Conservation (phyloP, 1,140 invertebrate genomes). For the Trialeurodes vaporariorum region DNA sequence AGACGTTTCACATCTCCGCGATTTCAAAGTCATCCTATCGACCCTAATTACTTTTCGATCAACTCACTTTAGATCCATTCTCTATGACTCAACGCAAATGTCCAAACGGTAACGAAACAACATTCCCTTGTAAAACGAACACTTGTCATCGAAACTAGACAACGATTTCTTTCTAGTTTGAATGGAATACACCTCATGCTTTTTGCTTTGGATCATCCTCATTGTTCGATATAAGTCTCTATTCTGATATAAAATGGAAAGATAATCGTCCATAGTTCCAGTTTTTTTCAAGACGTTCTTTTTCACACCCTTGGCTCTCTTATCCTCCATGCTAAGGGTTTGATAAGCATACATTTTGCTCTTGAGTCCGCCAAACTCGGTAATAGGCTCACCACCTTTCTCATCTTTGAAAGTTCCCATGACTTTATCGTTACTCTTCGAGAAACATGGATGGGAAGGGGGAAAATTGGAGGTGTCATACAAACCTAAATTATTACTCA, state of each 20-base stretch:
- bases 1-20: too few relatives aligned
- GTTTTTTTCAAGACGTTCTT: constrained; percentile 18
- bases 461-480: constrained; percentile 6
- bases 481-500: background rate
- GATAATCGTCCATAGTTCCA: constrained; percentile 18
- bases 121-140: background rate
- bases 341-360: constrained; percentile 39
- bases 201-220: constrained; percentile 13
- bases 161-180: constrained; percentile 14
- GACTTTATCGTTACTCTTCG: background rate
- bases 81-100: too few relatives aligned
- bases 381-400: constrained; percentile 30
- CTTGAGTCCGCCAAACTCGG: constrained; percentile 33
- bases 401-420: background rate
- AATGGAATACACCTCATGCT: constrained; percentile 18
- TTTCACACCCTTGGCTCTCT: constrained; percentile 28
- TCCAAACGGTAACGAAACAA: background rate
- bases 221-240: constrained; percentile 4
- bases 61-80: too few relatives aligned
- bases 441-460: background rate
- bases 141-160: too few relatives aligned
- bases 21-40: too few relatives aligned
- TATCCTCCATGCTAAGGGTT: too few relatives aligned
- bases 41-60: too few relatives aligned
- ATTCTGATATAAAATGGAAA: constrained; percentile 12